phyloP scores from a whole-genome alignment of 2,888 invertebrate species.

The Diadromus collaris region DNA sequence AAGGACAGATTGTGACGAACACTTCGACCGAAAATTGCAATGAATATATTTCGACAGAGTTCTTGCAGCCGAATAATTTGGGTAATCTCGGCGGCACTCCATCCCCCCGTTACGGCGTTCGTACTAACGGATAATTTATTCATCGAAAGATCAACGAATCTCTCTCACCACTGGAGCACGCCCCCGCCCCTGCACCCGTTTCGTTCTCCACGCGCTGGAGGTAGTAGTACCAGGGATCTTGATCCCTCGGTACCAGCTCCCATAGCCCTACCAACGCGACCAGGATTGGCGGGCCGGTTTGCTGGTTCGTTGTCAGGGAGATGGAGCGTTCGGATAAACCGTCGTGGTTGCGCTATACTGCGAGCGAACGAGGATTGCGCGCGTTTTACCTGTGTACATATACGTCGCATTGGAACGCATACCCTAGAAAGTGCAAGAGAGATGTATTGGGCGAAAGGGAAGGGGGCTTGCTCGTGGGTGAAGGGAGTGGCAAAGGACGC shows the following conservation, averaged over 20 bases:
- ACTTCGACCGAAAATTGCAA: conserved; percentile 23
- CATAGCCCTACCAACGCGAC: not conserved
- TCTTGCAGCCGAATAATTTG: conserved; percentile 46
- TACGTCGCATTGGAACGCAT: not conserved
- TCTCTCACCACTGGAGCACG: not conserved
- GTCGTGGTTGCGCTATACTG: conserved; percentile 43
- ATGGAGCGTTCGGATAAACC: conserved; percentile 54
- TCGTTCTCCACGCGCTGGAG: not conserved
- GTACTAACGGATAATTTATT: conserved; percentile 57
- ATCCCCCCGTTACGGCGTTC: conserved; percentile 19
- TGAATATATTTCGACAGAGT: conserved; percentile 45
- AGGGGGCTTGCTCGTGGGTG: not conserved
- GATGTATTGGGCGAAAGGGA: conserved; percentile 16
- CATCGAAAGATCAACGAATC: conserved; percentile 61
- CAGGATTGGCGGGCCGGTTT: conserved; percentile 38
- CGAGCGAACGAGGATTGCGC: conserved; percentile 1
- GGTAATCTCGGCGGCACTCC: conserved; percentile 40
- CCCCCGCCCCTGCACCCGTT: not conserved
- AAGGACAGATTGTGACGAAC: not conserved
- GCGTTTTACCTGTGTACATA: not conserved
- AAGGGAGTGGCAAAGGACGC: conserved; percentile 9
- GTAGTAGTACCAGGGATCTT: not conserved
- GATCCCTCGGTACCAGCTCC: conserved; percentile 7
- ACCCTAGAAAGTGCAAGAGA: conserved; percentile 14
- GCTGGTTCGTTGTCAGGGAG: conserved; percentile 53